Evolutionary conservation across 2,888 invertebrate genomes (phyloP).

Genomic region (Amphimallon solstitiale): DNA sequence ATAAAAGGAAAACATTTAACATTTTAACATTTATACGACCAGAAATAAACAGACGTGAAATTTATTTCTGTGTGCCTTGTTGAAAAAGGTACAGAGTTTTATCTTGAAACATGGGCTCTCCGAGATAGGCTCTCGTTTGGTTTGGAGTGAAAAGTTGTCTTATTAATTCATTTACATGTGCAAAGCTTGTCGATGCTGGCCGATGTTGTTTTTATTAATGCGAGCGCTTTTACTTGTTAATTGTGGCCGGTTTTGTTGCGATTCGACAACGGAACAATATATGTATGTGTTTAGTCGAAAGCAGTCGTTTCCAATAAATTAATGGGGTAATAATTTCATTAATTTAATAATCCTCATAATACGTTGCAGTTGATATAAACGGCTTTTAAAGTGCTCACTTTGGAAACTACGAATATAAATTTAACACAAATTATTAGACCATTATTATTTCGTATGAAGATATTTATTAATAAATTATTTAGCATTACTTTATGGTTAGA

Average conservation of each 20-base stretch:
- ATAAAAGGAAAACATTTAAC: constrained; percentile 26
- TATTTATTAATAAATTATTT: no score
- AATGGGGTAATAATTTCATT: constrained; percentile 26
- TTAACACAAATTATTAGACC: no score
- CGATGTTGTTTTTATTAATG: constrained; percentile 36
- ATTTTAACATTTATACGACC: constrained; percentile 4
- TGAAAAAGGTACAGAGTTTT: constrained; percentile 32
- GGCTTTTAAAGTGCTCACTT: no score
- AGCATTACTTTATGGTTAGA: no score
- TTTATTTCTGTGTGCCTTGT: constrained; percentile 28
- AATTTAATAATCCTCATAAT: constrained; percentile 1
- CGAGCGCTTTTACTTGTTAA: constrained; percentile 21
- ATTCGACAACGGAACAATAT: constrained; percentile 24
- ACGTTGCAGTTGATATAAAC: no score
- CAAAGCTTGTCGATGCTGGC: constrained; percentile 29
- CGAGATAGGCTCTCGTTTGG: constrained; percentile 32
- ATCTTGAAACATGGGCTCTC: constrained; percentile 25
- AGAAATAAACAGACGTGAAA: not conserved
- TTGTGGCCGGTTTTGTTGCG: constrained; percentile 22
- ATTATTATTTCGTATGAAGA: no score
- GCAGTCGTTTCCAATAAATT: constrained; percentile 13
- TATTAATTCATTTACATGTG: constrained; percentile 39
- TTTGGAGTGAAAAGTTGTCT: constrained; percentile 34
- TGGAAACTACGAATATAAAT: no score
- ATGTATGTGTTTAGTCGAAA: not conserved